Evolutionary conservation across 2,888 invertebrate species (phyloP).

Genomic region (Stegana nigrithorax): DNA sequence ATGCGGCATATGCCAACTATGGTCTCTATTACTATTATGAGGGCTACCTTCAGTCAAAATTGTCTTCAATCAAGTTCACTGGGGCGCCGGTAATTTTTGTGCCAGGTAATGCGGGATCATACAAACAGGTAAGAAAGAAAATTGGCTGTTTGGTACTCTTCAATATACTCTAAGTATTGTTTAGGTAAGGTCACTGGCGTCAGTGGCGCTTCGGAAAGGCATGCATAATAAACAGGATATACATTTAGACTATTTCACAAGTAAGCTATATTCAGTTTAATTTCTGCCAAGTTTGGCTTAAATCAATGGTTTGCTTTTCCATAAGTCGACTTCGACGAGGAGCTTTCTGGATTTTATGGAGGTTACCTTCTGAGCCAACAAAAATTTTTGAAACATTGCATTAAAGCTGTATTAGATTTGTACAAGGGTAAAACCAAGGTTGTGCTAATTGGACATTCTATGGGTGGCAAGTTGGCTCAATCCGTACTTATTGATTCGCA

Average conservation of each 20-base stretch:
- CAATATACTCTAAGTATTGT: background rate
- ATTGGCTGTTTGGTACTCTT: too few relatives aligned
- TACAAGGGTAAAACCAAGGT: constrained; percentile 77
- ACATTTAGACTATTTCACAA: constrained; percentile 92
- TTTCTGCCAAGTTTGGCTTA: too few relatives aligned
- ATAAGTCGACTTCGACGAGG: constrained; percentile 86
- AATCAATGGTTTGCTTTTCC: too few relatives aligned
- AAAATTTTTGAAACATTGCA: constrained; percentile 58
- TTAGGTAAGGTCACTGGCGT: constrained; percentile 85
- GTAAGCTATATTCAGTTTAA: constrained; percentile 59
- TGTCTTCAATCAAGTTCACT: constrained; percentile 79
- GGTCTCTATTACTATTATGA: constrained; percentile 91
- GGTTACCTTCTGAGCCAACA: constrained; percentile 84
- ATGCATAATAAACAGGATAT: constrained; percentile 76
- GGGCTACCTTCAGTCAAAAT: constrained; percentile 78
- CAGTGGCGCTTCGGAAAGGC: constrained; percentile 88
- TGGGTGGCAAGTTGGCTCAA: constrained; percentile 90
- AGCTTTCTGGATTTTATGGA: constrained; percentile 88
- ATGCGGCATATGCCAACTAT: constrained; percentile 81
- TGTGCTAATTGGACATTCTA: constrained; percentile 93
- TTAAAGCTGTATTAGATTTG: constrained; percentile 79
- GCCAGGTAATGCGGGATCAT: constrained; percentile 95
- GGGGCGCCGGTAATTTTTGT: constrained; percentile 95
- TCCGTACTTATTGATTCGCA: constrained; percentile 75
- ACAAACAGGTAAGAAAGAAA: constrained; percentile 82